Conservation (phyloP, 2,113 vertebrate genomes). For the Echinops telfairi region DNA sequence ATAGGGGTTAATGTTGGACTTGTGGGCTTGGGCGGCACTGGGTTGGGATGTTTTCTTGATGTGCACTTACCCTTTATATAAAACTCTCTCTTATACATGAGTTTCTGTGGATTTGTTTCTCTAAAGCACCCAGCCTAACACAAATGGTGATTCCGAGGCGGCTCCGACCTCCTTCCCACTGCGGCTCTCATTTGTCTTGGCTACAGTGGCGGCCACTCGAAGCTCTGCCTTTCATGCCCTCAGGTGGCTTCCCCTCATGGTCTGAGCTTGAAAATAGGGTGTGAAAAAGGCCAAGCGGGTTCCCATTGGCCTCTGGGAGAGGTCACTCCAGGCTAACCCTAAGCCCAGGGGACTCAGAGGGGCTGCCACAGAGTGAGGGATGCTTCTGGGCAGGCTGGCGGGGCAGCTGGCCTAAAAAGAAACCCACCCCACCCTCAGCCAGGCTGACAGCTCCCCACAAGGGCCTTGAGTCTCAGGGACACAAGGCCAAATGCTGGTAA, state of each 20-base stretch:
- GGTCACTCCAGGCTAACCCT: neutral
- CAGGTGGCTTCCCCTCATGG: constrained; percentile 55
- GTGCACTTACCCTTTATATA: no score
- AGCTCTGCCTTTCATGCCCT: constrained; percentile 54
- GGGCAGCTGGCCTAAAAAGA: neutral
- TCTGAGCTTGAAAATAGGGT: neutral
- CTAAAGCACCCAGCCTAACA: no score
- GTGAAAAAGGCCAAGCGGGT: neutral
- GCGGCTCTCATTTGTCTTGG: neutral
- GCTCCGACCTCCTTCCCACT: neutral
- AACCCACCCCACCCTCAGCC: neutral
- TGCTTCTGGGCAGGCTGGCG: neutral
- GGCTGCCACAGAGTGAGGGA: neutral
- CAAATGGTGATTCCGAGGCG: neutral
- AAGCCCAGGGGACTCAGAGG: neutral
- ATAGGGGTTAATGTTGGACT: no score
- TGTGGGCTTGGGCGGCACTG: no score
- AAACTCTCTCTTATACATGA: no score
- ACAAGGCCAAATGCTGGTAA: neutral
- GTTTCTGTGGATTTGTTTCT: no score
- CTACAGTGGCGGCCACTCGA: constrained; percentile 53
- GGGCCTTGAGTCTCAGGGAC: neutral
- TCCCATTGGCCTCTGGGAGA: constrained; percentile 11
- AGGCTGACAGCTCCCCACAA: neutral
- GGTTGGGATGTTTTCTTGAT: no score